Conservation (phyloP, 1,140 invertebrate genomes). For the Trichomalopsis sarcophagae region DNA sequence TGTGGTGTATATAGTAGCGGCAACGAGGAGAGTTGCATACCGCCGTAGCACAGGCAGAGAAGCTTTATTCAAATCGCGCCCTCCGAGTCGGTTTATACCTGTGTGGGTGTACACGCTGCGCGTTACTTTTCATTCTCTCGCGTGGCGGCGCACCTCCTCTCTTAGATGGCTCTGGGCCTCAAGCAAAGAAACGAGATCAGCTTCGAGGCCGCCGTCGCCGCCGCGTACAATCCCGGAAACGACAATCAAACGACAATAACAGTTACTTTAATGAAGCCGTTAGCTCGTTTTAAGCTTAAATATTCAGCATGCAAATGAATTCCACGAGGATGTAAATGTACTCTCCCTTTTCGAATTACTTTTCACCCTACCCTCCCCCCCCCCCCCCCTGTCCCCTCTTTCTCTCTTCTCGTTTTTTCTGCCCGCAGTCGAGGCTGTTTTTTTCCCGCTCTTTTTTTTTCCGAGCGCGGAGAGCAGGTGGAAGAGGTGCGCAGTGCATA, state of each 20-base stretch:
- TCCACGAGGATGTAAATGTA: conserved; percentile 38
- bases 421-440: neutral
- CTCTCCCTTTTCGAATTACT: conserved; percentile 21
- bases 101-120: conserved; percentile 13
- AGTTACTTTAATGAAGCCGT: conserved; percentile 31
- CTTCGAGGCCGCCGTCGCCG: neutral
- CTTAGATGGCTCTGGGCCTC: neutral
- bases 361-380: neutral
- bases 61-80: conserved; percentile 65
- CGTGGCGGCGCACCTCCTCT: neutral
- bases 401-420: conserved; percentile 3
- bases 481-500: neutral
- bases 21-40: neutral
- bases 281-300: conserved; percentile 28
- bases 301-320: conserved; percentile 44
- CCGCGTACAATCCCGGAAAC: conserved; percentile 13
- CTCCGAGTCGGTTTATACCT: neutral
- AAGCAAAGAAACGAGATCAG: conserved; percentile 8
- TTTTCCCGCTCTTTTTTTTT: too few species aligned
- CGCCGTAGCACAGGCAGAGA: neutral
- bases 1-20: neutral
- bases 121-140: conserved; percentile 48
- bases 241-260: conserved; percentile 40
- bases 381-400: neutral
- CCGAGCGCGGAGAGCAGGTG: neutral